Base-by-base conservation (phyloP, 2,888 invertebrate species). In the Thumatha senex region DNA sequence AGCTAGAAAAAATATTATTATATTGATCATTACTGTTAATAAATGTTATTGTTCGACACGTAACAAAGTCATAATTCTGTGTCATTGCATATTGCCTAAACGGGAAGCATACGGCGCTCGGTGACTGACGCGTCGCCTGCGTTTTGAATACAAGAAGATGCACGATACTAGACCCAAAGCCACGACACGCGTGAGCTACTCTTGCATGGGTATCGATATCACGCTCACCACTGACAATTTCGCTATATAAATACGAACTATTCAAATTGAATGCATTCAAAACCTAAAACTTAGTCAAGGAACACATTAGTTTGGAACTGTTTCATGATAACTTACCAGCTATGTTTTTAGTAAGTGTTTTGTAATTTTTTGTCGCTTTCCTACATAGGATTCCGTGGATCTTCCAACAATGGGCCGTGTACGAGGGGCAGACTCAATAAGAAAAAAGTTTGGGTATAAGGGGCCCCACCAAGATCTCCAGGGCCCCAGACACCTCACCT, bases 161-260 rank as follows among this genome's bases (percentile, higher is more conserved):
- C 79, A 84, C 81, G 82, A 77, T 74, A 74, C 33, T 43, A 43
- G 41, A 43, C 31, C 31, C 36, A 46, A 44, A 43, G 42, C 38
- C 82, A 83, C 86, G 81, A 84, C 73, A 74, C 76, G 81, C 87
- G 86, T 85, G 86, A 78, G 73, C 61, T 74, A 61, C 72, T 77
- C 72, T 80, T 80, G 76, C 80, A 77, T 77, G 79, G 74, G 75
- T 69, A 78, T 76, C 75, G 76, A 78, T 82, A 82, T 81, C 84
- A 88, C 89, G 84, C 77, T 84, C 84, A 72, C 81, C 66, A 66
- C 58, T 72, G 58, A 72, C 60, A 68, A 70, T 69, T 70, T 69
- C 70, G 1, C 78, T 87, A 89, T 89, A 89, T 88, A 89, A 88
- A 80, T 76, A 65, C 77, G 64, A 69, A 60, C 67, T 75, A 73